Base-by-base conservation (phyloP, 2,888 invertebrate species). In the Meteorus colon region DNA sequence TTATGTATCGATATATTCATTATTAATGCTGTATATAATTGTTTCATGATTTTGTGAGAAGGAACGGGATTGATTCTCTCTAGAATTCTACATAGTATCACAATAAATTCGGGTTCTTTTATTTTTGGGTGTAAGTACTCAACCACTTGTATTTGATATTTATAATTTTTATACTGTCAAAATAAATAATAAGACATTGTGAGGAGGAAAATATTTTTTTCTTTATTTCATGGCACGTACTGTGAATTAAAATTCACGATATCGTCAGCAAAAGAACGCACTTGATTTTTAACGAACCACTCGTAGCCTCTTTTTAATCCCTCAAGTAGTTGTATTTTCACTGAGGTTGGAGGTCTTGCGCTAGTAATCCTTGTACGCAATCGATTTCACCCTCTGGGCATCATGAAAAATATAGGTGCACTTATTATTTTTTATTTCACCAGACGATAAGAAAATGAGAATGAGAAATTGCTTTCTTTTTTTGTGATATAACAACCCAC, bases 201-300 rank as follows among this genome's bases (percentile, higher is more conserved):
- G 29, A 37, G 63, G n/a, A 34, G 74, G 27, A 68, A 62, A 55
- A 10, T 31, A 12, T 59, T 55, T 70, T 41, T 29, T 73, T 62
- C 76, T 82, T 81, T 84, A 82, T 82, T 84, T 83, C 81, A 75
- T 75, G 80, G 73, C 83, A 83, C 82, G 84, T 78, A 51, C 74
- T 78, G 65, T 78, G 81, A 37, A 84, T 85, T 81, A 83, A 84
- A 84, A 84, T 84, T 83, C 81, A 82, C 79, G 75, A 80, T 80
- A 81, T 78, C 66, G 60, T 51, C 16, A 16, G 29, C 59, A 16
- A 41, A 48, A 55, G 41, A 41, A 41, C 74, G 80, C 77, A 78
- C 82, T 81, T 82, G 81, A 81, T 81, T 81, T 80, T 82, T 83
- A 84, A 84, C 83, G 80, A 84, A 81, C 81, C 82, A 80, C 75